phyloP scores from a whole-genome alignment of 2,113 vertebrate species.

The Tachysurus fulvidraco region DNA sequence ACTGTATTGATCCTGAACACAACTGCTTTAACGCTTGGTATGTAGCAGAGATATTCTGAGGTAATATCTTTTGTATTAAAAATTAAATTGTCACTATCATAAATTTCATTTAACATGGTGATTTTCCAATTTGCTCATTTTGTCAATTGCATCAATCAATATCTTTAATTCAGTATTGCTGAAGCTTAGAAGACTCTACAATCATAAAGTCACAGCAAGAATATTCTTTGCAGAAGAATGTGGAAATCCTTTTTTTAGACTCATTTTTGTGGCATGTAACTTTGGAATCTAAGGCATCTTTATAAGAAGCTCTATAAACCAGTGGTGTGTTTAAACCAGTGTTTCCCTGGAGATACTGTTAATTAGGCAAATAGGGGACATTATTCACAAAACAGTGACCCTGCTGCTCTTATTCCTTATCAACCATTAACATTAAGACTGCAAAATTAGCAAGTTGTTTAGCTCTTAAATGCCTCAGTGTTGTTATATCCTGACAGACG shows the following conservation, averaged over 20 bases:
- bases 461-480: background rate
- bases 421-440: background rate
- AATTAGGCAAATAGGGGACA: slow-evolving; percentile 26
- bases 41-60: background rate
- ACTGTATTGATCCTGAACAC: background rate
- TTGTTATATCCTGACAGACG: background rate
- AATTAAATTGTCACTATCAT: background rate
- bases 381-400: slow-evolving; percentile 24
- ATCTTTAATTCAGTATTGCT: background rate
- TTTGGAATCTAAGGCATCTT: slow-evolving; percentile 25
- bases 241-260: background rate
- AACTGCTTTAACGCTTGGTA: background rate
- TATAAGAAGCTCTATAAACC: background rate
- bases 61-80: background rate
- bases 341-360: slow-evolving; percentile 22
- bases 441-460: background rate
- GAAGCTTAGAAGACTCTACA: background rate
- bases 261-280: background rate
- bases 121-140: slow-evolving; percentile 10
- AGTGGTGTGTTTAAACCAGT: background rate
- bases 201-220: background rate
- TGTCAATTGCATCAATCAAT: background rate
- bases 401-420: background rate
- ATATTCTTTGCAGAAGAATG: background rate
- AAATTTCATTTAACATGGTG: background rate